phyloP scores from a whole-genome alignment of 2,888 invertebrate genomes.

The Falcaria lacertinaria region DNA sequence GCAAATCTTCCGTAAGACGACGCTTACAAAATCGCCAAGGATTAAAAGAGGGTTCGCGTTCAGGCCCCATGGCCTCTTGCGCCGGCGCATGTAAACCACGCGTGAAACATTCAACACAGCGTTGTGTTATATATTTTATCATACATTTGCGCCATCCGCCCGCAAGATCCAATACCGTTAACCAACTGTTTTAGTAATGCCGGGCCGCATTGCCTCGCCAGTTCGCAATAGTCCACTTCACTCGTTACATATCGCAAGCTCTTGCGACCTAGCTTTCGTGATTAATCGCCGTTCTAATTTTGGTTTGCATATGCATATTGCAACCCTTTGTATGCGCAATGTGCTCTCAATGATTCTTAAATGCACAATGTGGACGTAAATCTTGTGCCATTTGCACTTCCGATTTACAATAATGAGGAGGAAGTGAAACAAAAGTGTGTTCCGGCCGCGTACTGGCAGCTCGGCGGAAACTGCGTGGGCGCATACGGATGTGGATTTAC shows the following conservation, averaged over 20 bases:
- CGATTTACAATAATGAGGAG: conserved; percentile 61
- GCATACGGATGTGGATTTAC: conserved; percentile 67
- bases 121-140: conserved; percentile 53
- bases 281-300: conserved; percentile 57
- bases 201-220: conserved; percentile 42
- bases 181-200: conserved; percentile 65
- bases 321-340: conserved; percentile 30
- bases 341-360: background rate
- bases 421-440: conserved; percentile 70
- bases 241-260: conserved; percentile 73
- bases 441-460: conserved; percentile 58
- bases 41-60: conserved; percentile 45
- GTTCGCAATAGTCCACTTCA: conserved; percentile 54
- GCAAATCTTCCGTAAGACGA: conserved; percentile 47
- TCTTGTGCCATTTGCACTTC: conserved; percentile 59
- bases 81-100: conserved; percentile 49
- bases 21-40: conserved; percentile 54
- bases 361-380: conserved; percentile 25
- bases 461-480: conserved; percentile 65
- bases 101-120: conserved; percentile 26
- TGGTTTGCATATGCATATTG: conserved; percentile 23
- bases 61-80: conserved; percentile 28
- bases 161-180: conserved; percentile 61
- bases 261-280: conserved; percentile 68
- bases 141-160: conserved; percentile 52